Evolutionary conservation across 2,113 vertebrate genomes (phyloP).

Genomic region (Aspidoscelis tigris): DNA sequence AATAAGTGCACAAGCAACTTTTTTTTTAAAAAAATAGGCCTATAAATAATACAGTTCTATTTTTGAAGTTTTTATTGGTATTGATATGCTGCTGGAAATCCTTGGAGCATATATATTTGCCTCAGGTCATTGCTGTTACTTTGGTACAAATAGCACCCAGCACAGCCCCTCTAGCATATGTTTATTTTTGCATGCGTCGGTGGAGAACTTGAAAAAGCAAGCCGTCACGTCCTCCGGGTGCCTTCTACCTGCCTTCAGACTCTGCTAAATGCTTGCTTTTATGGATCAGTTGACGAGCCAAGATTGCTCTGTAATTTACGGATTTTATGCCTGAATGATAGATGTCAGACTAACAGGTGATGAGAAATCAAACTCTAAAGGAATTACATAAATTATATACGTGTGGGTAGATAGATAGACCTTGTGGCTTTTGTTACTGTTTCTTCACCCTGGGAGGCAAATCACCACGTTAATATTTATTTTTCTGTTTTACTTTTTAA

Average conservation of each 20-base stretch:
- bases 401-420: neutral
- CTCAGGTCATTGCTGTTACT: slow-evolving; percentile 60
- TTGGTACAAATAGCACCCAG: slow-evolving; percentile 51
- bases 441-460: slow-evolving; percentile 46
- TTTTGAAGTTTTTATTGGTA: slow-evolving; percentile 66
- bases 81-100: slow-evolving; percentile 67
- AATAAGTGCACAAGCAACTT: slow-evolving; percentile 40
- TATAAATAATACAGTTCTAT: slow-evolving; percentile 74
- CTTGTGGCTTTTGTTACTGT: slow-evolving; percentile 23
- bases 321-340: slow-evolving; percentile 65
- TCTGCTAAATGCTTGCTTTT: slow-evolving; percentile 69
- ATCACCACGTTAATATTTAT: neutral
- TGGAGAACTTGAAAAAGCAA: slow-evolving; percentile 55
- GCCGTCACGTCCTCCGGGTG: slow-evolving; percentile 28
- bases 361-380: slow-evolving; percentile 17
- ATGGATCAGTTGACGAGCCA: slow-evolving; percentile 65
- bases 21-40: slow-evolving; percentile 59
- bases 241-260: slow-evolving; percentile 63
- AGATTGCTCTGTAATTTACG: slow-evolving; percentile 66
- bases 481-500: slow-evolving; percentile 36
- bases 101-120: slow-evolving; percentile 66
- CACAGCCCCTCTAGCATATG: slow-evolving; percentile 53
- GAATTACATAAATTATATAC: slow-evolving; percentile 25
- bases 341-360: slow-evolving; percentile 52
- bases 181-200: slow-evolving; percentile 67